Base-by-base conservation (phyloP, 1,140 invertebrate genomes). In the Phocides pigmalion region DNA sequence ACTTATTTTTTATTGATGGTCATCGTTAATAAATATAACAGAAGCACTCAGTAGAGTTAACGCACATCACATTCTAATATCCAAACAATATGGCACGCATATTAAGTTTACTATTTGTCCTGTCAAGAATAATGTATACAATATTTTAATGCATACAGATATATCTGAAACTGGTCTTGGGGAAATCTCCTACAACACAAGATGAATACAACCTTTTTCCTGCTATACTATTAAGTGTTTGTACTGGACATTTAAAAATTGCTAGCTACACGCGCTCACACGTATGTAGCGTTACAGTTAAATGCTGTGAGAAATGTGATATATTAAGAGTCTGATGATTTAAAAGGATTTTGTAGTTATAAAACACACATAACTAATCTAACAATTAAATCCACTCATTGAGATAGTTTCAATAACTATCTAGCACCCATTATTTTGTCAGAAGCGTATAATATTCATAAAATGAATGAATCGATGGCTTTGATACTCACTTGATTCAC, bases 371-470 rank as follows among this genome's bases (percentile, higher is more conserved):
- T 50, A 17, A 2, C 25, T 15, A 16, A 3, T 50, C 20, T 50
- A 35, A 12, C 15, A 49, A 39, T 39, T 39, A 14, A 28, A 16
- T 49, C n/a, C 46, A 47, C 46, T 28, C 11, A 9, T 28, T 25
- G 0, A 14, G 46, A 22, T 22, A 49, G 25, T 49, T 50, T 25
- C 4, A 35, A 17, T n/a, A 50, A 50, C 3, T 50, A 50, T 35
- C 28, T 11, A 35, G 47, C 47, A 50, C 47, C 47, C 12, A 50
- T 25, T 15, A 50, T 32, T 16, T 28, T 50, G 9, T 50, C 35
- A 39, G 35, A 39, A 39, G 35, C 35, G n/a, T 39, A 9, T 39
- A 22, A 22, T 22, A n/a, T 14, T 39, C 35, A 5, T 39, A 39
- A 39, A 39, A 39, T 39, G 4, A 32, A 32, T n/a, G 2, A 28